Percentiles rank a stretch among this genome's conserved stretches.
phyloP scores from a whole-genome alignment of 2,113 vertebrate species.

The Semicossyphus pulcher region DNA sequence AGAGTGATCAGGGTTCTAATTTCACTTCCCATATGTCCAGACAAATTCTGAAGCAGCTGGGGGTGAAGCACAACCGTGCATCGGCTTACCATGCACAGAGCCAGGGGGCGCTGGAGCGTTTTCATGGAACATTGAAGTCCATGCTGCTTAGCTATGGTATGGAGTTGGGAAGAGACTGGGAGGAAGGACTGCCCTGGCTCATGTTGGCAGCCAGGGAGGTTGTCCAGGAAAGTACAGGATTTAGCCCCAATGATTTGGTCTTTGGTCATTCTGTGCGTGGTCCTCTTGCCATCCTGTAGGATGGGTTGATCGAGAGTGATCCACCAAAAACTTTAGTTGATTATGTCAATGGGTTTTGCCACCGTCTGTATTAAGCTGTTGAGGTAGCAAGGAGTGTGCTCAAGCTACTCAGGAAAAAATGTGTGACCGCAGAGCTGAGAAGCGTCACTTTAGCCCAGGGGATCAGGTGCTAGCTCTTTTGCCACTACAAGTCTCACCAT shows the following conservation, averaged over 20 bases:
- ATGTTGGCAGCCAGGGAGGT: neutral
- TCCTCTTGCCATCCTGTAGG: neutral
- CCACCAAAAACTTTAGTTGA: neutral
- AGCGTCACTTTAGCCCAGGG: no score
- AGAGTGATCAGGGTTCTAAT: neutral
- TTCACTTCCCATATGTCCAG: neutral
- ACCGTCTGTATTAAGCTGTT: no score
- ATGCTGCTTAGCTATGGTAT: neutral
- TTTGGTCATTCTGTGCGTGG: neutral
- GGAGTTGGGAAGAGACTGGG: neutral
- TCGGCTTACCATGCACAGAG: neutral
- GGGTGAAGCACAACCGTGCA: neutral
- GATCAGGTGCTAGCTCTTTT: no score
- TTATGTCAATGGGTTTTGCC: neutral
- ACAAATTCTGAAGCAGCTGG: neutral
- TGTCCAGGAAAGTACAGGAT: neutral
- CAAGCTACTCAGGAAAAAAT: no score
- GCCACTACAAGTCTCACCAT: no score
- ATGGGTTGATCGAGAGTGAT: neutral
- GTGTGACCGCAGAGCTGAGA: no score
- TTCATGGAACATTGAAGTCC: neutral
- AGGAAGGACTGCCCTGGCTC: neutral
- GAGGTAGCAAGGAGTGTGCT: no score
- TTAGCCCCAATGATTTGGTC: neutral
- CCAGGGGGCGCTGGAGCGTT: neutral